These are phyloP conservation scores for Galagoides demidoff DNA, from an alignment of 2,797 vertebrate species.

Conservation along the genomic window DNA sequence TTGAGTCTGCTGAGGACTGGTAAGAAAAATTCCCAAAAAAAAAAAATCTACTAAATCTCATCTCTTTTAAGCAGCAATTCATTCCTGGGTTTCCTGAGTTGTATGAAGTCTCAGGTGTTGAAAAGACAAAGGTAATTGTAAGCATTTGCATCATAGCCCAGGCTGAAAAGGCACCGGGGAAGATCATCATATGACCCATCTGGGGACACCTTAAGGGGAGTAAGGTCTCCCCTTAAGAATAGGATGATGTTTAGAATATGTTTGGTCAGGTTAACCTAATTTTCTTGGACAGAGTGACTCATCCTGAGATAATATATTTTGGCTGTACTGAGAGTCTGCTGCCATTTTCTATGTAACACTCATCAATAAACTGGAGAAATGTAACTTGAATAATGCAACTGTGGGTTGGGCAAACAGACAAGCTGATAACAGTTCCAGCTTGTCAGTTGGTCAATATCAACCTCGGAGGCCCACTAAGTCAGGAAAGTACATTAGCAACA, in stretches of 20 bases:
- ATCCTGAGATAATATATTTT: background rate
- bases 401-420: background rate
- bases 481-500: background rate
- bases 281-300: constrained; percentile 5
- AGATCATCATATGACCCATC: background rate
- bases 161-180: background rate
- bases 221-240: background rate
- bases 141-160: background rate
- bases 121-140: background rate
- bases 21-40: background rate
- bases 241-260: background rate
- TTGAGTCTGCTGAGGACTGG: background rate
- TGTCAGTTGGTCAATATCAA: background rate
- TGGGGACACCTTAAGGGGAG: background rate
- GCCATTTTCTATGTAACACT: background rate
- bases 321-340: background rate
- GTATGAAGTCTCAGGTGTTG: background rate
- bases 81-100: background rate
- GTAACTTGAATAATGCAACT: background rate
- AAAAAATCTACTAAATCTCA: background rate
- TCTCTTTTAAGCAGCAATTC: constrained; percentile 26
- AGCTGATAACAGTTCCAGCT: background rate
- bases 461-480: background rate
- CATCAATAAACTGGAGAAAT: background rate
- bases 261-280: background rate